Evolutionary conservation across 1,140 invertebrate genomes (phyloP).

Genomic region (Aphelenchoides besseyi): DNA sequence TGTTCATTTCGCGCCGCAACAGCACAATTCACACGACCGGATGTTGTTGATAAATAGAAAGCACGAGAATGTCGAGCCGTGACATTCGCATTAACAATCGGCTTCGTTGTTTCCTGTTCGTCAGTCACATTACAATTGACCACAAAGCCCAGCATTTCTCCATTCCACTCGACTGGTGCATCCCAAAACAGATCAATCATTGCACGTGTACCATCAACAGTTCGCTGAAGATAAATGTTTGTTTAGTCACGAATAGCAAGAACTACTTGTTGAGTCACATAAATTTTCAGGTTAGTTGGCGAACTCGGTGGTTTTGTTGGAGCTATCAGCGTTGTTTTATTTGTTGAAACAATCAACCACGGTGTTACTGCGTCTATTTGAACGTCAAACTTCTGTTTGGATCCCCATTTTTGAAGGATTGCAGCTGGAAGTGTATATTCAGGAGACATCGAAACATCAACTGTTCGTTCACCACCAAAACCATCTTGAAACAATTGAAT

Average conservation of each 20-base stretch:
- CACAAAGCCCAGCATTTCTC: constrained; percentile 51
- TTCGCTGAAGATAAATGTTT: constrained; percentile 39
- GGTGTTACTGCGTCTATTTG: constrained; percentile 50
- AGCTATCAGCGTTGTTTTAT: constrained; percentile 52
- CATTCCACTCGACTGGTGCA: constrained; percentile 60
- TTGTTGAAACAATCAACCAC: constrained; percentile 46
- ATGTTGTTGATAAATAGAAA: constrained; percentile 55
- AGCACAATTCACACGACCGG: constrained; percentile 53
- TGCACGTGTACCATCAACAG: constrained; percentile 60
- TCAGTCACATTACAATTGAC: constrained; percentile 55
- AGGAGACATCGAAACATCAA: constrained; percentile 35
- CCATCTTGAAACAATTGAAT: constrained; percentile 52
- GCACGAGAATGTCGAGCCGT: constrained; percentile 27
- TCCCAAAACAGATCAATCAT: constrained; percentile 62
- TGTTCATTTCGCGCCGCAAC: constrained; percentile 61
- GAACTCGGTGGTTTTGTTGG: constrained; percentile 57
- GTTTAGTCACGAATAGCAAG: constrained; percentile 16
- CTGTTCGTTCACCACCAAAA: constrained; percentile 48
- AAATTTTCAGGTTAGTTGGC: constrained; percentile 49
- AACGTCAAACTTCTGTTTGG: constrained; percentile 55
- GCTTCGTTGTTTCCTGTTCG: constrained; percentile 8
- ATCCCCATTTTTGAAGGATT: constrained; percentile 51
- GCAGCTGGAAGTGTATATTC: constrained; percentile 38
- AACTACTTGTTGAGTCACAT: constrained; percentile 56
- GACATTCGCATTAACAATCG: constrained; percentile 5